A percentile compares a stretch with the other conserved stretches of the same genome.
Evolutionary conservation across 2,113 vertebrate species (phyloP).

Genomic region (Nycticebus coucang): DNA sequence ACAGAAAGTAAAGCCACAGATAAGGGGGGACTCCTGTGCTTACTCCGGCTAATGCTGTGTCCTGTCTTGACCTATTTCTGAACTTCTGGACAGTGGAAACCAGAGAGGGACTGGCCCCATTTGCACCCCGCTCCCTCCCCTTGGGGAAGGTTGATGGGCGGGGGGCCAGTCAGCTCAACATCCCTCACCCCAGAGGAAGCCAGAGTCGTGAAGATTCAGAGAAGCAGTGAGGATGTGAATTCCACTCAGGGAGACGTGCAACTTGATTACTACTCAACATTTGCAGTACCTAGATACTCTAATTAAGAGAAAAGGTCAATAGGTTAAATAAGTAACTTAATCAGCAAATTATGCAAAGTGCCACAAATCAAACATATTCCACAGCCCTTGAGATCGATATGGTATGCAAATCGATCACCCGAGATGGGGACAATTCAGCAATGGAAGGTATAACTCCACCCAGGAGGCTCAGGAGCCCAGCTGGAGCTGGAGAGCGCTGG

Average conservation of each 20-base stretch:
- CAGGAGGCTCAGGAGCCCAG: not conserved
- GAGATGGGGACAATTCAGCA: slow-evolving; percentile 77
- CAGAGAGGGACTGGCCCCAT: not conserved
- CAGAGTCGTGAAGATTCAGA: slow-evolving; percentile 48
- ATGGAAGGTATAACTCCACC: slow-evolving; percentile 68
- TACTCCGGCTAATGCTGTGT: not conserved
- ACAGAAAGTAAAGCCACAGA: not conserved
- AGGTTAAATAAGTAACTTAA: slow-evolving; percentile 91
- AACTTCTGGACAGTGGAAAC: not conserved
- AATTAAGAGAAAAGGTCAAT: slow-evolving; percentile 91
- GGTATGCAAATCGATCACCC: slow-evolving; percentile 87
- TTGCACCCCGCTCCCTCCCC: not conserved
- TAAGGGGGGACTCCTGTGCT: not conserved
- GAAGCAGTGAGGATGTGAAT: slow-evolving; percentile 75
- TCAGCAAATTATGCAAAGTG: slow-evolving; percentile 90
- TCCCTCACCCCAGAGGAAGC: slow-evolving; percentile 33
- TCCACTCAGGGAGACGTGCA: slow-evolving; percentile 75
- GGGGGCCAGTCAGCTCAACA: not conserved
- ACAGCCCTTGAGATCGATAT: slow-evolving; percentile 87
- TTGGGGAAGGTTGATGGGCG: not conserved
- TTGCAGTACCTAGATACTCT: slow-evolving; percentile 84
- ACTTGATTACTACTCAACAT: slow-evolving; percentile 88
- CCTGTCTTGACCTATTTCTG: not conserved
- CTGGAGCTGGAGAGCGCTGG: not conserved
- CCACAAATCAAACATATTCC: slow-evolving; percentile 85